Evolutionary conservation across 2,797 vertebrate genomes (phyloP).

Genomic region (Acanthis flammea): DNA sequence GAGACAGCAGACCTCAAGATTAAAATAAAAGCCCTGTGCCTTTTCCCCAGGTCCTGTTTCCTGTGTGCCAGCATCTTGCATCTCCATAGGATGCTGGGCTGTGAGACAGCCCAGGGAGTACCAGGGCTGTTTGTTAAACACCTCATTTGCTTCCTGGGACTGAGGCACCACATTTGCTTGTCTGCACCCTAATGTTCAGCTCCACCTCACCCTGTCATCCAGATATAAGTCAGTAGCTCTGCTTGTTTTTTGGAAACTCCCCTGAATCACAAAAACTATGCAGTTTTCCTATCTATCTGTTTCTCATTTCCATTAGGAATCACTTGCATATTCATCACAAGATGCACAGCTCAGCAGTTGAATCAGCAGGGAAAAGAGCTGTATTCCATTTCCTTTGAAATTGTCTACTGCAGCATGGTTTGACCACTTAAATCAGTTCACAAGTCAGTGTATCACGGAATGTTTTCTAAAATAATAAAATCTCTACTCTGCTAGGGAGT

Average conservation of each 20-base stretch:
- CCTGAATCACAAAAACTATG: background rate
- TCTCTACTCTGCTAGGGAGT: background rate
- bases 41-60: rapidly evolving
- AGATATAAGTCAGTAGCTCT: background rate
- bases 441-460: background rate
- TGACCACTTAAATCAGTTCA: background rate
- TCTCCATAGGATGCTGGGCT: too few species aligned
- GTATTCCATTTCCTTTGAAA: background rate
- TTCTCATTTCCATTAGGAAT: background rate
- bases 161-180: background rate
- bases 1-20: background rate
- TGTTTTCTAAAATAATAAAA: background rate
- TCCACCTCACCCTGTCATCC: background rate
- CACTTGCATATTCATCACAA: background rate
- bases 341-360: background rate
- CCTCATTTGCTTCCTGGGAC: too few species aligned
- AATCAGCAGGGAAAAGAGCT: background rate
- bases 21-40: background rate
- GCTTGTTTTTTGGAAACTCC: background rate
- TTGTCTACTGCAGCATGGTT: background rate
- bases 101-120: background rate
- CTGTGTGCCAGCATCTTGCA: rapidly evolving
- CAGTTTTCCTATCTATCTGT: background rate
- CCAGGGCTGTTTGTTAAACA: background rate
- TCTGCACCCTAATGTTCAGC: background rate